These are phyloP conservation scores for Mizuhopecten yessoensis DNA, from an alignment of 1,140 invertebrate genomes.

Conservation along the genomic window DNA sequence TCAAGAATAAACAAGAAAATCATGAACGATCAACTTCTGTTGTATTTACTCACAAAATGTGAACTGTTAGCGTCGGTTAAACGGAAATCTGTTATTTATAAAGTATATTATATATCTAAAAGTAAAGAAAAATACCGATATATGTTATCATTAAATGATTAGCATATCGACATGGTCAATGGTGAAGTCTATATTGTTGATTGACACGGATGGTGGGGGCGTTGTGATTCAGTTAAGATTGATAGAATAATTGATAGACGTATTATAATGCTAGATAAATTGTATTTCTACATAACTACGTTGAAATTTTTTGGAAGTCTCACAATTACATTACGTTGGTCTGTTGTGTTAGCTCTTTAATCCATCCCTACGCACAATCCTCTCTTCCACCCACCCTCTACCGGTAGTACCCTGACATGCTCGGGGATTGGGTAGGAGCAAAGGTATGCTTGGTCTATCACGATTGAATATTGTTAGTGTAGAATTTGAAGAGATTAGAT, in stretches of 20 bases:
- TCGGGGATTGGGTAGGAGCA: not conserved
- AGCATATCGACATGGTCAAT: not conserved
- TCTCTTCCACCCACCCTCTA: not conserved
- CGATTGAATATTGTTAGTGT: too few species aligned
- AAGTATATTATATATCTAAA: not conserved
- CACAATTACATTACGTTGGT: not conserved
- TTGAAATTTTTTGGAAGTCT: not conserved
- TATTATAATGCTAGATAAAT: not conserved
- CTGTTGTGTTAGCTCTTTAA: not conserved
- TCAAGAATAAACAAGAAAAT: not conserved
- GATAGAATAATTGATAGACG: not conserved
- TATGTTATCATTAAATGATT: not conserved
- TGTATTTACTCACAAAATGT: not conserved
- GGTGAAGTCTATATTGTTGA: not conserved
- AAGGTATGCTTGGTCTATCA: not conserved
- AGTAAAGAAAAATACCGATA: not conserved
- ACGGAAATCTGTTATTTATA: not conserved
- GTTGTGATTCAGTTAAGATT: not conserved
- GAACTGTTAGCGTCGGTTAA: not conserved
- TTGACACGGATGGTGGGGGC: not conserved
- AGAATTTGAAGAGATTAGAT: too few species aligned
- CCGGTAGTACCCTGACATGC: too few species aligned
- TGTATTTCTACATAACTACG: not conserved
- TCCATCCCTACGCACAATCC: not conserved
- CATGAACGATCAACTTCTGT: conserved; percentile 20